phyloP scores from a whole-genome alignment of 2,113 vertebrate species.

The Catharus minimus region DNA sequence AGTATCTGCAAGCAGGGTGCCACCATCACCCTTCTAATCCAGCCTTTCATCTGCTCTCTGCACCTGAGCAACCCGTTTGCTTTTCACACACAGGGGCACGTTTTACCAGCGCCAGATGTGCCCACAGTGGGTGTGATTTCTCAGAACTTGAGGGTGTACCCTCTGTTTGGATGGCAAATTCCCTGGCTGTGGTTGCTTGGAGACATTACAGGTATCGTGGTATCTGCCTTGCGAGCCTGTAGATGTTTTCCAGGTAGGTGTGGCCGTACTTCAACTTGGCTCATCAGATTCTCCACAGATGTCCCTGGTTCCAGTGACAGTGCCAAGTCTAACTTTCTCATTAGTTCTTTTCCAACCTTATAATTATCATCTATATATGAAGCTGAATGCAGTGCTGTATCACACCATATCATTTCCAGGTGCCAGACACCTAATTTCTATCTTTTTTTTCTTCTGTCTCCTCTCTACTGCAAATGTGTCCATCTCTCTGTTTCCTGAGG shows the following conservation, averaged over 20 bases:
- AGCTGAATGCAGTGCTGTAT: background rate
- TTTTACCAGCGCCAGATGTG: constrained; percentile 15
- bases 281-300: constrained; percentile 57
- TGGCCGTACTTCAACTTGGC: constrained; percentile 28
- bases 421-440: constrained; percentile 50
- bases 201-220: constrained; percentile 39
- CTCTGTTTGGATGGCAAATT: constrained; percentile 42
- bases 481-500: background rate
- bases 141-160: constrained; percentile 47
- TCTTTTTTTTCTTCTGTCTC: background rate
- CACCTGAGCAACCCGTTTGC: background rate
- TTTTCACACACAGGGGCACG: background rate
- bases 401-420: constrained; percentile 44
- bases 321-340: constrained; percentile 40
- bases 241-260: constrained; percentile 55
- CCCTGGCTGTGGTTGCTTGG: constrained; percentile 26
- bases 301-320: constrained; percentile 29
- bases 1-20: background rate
- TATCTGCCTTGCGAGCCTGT: constrained; percentile 48
- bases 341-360: constrained; percentile 41
- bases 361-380: constrained; percentile 31
- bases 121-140: constrained; percentile 48
- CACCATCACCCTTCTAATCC: background rate
- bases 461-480: background rate
- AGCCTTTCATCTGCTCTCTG: background rate